Evolutionary conservation across 2,113 vertebrate species (phyloP).

Genomic region (Hippocampus zosterae): DNA sequence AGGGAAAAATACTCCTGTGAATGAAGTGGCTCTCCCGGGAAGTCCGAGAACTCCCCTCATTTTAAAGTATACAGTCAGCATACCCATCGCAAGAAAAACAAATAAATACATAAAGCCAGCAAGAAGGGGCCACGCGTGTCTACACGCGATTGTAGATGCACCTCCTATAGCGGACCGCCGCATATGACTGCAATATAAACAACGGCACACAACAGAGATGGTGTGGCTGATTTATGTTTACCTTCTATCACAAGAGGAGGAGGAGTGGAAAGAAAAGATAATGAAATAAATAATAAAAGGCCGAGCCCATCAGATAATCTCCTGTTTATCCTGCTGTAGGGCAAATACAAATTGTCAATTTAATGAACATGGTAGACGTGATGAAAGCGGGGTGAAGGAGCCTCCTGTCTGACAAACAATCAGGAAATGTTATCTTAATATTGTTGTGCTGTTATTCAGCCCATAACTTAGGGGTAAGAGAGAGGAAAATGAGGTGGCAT

Average conservation of each 20-base stretch:
- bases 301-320: conserved; percentile 70
- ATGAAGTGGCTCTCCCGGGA: conserved; percentile 11
- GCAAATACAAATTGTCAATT: conserved; percentile 78
- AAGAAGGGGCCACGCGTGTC: conserved; percentile 57
- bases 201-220: conserved; percentile 62
- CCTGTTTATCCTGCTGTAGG: conserved; percentile 73
- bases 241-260: conserved; percentile 66
- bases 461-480: conserved; percentile 80
- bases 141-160: conserved; percentile 44
- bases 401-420: conserved; percentile 78
- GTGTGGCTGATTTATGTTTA: conserved; percentile 69
- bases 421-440: conserved; percentile 86
- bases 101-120: conserved; percentile 44
- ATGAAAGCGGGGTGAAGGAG: conserved; percentile 72
- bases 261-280: conserved; percentile 45
- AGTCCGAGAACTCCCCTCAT: conserved; percentile 29
- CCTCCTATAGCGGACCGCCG: conserved; percentile 54
- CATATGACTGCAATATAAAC: conserved; percentile 68
- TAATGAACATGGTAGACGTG: conserved; percentile 75
- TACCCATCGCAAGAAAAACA: conserved; percentile 37
- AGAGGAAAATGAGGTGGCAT: conserved; percentile 54
- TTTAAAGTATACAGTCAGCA: conserved; percentile 42
- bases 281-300: conserved; percentile 74
- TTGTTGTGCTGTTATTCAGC: conserved; percentile 85
- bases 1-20: conserved; percentile 9